These are phyloP conservation scores for Phaenicophaeus curvirostris DNA, from an alignment of 2,797 vertebrate genomes.

Conservation along the genomic window DNA sequence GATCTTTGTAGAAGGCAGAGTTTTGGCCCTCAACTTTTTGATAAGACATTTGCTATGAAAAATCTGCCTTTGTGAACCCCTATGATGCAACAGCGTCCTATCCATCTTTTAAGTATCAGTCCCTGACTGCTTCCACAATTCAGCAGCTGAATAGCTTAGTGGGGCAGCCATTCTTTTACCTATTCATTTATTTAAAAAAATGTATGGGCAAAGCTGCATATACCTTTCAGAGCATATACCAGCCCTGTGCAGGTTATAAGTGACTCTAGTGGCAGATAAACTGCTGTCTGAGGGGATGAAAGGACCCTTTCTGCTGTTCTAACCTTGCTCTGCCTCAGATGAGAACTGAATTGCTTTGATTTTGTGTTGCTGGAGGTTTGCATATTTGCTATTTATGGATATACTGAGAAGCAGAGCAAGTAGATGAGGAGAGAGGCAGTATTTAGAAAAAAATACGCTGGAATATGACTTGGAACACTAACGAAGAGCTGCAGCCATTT, in stretches of 20 bases:
- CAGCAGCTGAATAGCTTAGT: neutral
- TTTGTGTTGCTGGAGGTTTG: neutral
- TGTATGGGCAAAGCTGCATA: neutral
- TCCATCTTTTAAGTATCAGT: neutral
- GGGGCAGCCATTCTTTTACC: neutral
- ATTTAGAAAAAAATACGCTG: neutral
- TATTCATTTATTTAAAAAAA: neutral
- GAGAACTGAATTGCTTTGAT: neutral
- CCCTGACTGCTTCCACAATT: neutral
- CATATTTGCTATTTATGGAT: neutral
- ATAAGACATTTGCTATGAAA: neutral
- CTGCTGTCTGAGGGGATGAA: neutral
- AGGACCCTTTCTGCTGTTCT: neutral
- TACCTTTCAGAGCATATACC: neutral
- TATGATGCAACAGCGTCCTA: neutral
- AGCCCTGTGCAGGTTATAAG: neutral
- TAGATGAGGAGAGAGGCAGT: neutral
- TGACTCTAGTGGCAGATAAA: neutral
- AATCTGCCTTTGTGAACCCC: neutral
- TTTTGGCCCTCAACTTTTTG: neutral
- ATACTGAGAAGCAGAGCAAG: neutral
- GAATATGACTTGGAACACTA: neutral
- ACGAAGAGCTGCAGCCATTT: neutral
- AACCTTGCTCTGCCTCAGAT: neutral
- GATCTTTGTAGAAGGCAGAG: neutral